Base-by-base conservation (phyloP, 2,888 invertebrate genomes). In the Ennomos fuscantarius region DNA sequence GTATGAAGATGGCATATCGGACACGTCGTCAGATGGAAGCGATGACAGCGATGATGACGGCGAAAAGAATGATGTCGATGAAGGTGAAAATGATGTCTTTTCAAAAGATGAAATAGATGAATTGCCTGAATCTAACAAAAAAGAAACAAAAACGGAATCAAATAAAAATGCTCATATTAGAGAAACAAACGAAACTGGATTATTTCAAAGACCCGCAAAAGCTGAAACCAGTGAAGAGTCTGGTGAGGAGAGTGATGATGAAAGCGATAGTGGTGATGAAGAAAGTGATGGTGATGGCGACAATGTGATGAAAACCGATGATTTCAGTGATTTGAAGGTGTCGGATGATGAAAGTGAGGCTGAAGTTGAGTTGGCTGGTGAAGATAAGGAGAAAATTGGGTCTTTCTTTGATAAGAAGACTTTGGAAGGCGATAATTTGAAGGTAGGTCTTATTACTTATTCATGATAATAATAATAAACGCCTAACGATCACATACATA, bases 291-390 rank as follows among this genome's bases (percentile, higher is more conserved):
- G 63, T 12, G 66, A 68, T 43, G 33, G 13, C 32, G 50, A 60
- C 11, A 44, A 57, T 34, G 24, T 40, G 11, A 43, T n/a, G 41
- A 50, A 64, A 62, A 51, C 60, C 40, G 71, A 75, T 59, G 73
- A 86, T 76, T 79, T 92, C 9, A 86, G 90, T 10, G 94, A 93
- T 76, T 78, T 93, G n/a, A 92, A 86, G 63, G 89, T 87, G 33
- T 89, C 93, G 13, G 92, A 92, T 52, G 79, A 73, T 5, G 89
- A 89, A 43, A 62, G 55, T 6, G 89, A 89, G 49, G 77, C 79
- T 58, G 81, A 78, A 46, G 73, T 77, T 59, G 78, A 77, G 41
- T 63, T 70, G 9, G 69, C 63, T n/a, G 58, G 63, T 12, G 79
- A 74, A 49, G 78, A 76, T 56, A 69, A 63, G 9, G 73, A 76